Evolutionary conservation across 2,113 vertebrate genomes (phyloP), one percentile per base, ranked within the genome.

Genomic region (Cyprinodon brontotheroides): DNA sequence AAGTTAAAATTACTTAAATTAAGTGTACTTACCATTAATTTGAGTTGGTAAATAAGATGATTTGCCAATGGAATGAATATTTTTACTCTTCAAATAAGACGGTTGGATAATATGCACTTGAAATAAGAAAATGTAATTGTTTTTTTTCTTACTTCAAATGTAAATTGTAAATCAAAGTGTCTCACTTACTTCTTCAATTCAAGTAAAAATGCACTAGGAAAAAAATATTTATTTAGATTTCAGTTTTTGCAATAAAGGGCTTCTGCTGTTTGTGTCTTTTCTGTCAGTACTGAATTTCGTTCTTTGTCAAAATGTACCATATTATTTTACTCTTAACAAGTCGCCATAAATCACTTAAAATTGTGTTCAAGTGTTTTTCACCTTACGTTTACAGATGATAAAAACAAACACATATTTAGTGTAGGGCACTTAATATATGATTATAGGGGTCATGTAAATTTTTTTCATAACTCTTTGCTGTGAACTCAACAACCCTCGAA

Each of bases 401-500:
- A 29, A 64, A 43, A 13, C 53, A 68, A 14, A n/a, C 3, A 17
- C 43, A 64, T 2, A 61, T 29, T 66, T 22, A 29, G 41, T 73
- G 41, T 36, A 59, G 36, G 17, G 12, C 12, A 37, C 37, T 5
- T 11, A 15, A 48, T 63, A 37, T 66, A 57, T 57, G 50, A 10
- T 83, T 15, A 78, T 41, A 20, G 80, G 50, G 39, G 68, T 81
- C 57, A 64, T 50, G 59, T 68, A 39, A 11, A 50, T 57, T 61
- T 41, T 53, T 80, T 74, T 68, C 61, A 74, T 22, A 70, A 69
- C 36, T 48, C 76, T 75, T 70, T 17, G 3, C 20, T 12, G 36
- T 43, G 39, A 36, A 17, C 43, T 78, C 29, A 69, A 4, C 68
- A 74, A 70, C 86, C 83, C 68, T 78, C 81, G 74, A 74, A 82